These are phyloP conservation scores for Drosophila mercatorum DNA, from an alignment of 2,888 invertebrate genomes.

Conservation along the genomic window DNA sequence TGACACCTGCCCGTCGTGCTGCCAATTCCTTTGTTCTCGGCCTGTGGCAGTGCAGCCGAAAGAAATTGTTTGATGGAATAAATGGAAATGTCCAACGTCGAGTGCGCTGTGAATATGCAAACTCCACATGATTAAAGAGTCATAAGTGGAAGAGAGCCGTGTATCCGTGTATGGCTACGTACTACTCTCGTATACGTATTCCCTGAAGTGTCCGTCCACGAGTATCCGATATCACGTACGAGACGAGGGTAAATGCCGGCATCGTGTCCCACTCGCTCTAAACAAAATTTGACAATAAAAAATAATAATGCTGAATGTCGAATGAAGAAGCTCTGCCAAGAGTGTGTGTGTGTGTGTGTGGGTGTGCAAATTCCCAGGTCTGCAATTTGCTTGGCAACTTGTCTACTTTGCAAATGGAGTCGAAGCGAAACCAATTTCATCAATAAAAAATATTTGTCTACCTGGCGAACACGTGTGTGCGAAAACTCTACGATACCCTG, in stretches of 20 bases:
- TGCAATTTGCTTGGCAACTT: slow-evolving; percentile 69
- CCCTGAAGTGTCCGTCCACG: slow-evolving; percentile 69
- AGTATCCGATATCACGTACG: slow-evolving; percentile 75
- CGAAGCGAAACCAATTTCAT: slow-evolving; percentile 72
- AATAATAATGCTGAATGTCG: slow-evolving; percentile 49
- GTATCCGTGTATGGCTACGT: slow-evolving; percentile 10
- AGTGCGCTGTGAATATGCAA: slow-evolving; percentile 55
- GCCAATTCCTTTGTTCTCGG: slow-evolving; percentile 20
- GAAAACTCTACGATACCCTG: slow-evolving; percentile 11
- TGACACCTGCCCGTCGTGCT: slow-evolving; percentile 37
- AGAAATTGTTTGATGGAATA: slow-evolving; percentile 33
- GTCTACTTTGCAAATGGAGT: slow-evolving; percentile 77
- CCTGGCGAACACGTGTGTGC: slow-evolving; percentile 19
- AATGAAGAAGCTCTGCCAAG: not conserved
- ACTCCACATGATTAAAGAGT: slow-evolving; percentile 61
- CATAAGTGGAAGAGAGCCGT: slow-evolving; percentile 31
- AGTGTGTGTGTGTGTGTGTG: not conserved
- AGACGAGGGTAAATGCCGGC: slow-evolving; percentile 70
- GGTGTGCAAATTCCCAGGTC: slow-evolving; percentile 67
- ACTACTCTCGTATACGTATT: slow-evolving; percentile 41
- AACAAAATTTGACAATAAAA: slow-evolving; percentile 74
- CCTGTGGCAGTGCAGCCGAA: slow-evolving; percentile 30
- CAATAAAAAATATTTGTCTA: slow-evolving; percentile 75
- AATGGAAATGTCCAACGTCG: slow-evolving; percentile 26
- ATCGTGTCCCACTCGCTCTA: slow-evolving; percentile 50